Base-by-base conservation (phyloP, 1,140 invertebrate genomes). In the Drosophila mojavensis region DNA sequence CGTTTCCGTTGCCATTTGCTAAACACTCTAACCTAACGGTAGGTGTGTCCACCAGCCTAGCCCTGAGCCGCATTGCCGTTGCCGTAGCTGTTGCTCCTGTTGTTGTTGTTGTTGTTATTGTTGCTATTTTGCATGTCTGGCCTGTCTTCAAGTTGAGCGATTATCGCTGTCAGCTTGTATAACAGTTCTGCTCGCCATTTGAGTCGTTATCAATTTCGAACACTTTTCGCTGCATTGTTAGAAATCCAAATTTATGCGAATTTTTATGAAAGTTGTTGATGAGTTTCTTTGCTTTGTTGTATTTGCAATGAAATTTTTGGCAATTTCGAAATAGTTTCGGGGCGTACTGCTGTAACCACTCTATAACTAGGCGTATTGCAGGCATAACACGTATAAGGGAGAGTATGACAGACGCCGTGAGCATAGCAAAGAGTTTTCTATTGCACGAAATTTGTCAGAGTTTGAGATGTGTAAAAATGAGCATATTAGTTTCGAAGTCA, bases 371-470 rank as follows among this genome's bases (percentile, higher is more conserved):
- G 36, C 75, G 54, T 47, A 69, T 73, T 70, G 68, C 69, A 79
- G 78, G 61, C 82, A 67, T 26, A 76, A 64, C 82, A 86, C 82
- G 82, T 86, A 54, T 17, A 64, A 60, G 36, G 30, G 24, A 64
- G 73, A 68, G 65, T 73, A 55, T 24, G 48, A 10, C 50, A 55
- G 60, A 88, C 61, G 76, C 68, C 59, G n/a, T 28, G 64, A 43
- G 82, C 65, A 86, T 86, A 74, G 73, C 69, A 86, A 86, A 88
- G 41, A 88, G 83, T 74, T 88, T 83, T 83, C 82, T 86, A 79
- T 77, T 70, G 30, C 43, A 6, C 6, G 43, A 11, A 6, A n/a
- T 6, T n/a, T 45, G 13, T 45, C n/a, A 39, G 11, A 39, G 36
- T 39, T 39, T 0, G 36, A 11, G 9, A 39, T 39, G 10, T 11